phyloP scores from a whole-genome alignment of 2,797 vertebrate species.

The Lycodopsis pacificus region DNA sequence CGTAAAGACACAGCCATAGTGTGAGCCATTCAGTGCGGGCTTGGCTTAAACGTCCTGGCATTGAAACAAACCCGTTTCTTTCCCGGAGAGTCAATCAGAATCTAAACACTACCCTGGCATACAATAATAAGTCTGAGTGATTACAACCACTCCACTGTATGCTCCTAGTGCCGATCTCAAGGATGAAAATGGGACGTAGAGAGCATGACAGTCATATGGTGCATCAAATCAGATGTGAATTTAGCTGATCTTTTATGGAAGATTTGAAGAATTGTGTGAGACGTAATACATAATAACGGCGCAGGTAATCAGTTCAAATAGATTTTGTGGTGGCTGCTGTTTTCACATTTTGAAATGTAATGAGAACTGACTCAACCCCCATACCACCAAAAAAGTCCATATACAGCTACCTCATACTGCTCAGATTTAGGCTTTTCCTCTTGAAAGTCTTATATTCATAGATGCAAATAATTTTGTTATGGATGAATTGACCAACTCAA shows the following conservation, averaged over 20 bases:
- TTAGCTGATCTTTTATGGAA: constrained; percentile 37
- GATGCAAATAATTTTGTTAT: constrained; percentile 16
- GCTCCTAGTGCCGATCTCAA: constrained; percentile 48
- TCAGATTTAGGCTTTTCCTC: constrained; percentile 16
- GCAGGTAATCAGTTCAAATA: constrained; percentile 58
- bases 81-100: constrained; percentile 58
- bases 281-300: constrained; percentile 47
- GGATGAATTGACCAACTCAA: constrained; percentile 4
- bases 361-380: constrained; percentile 1
- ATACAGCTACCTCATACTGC: constrained; percentile 1
- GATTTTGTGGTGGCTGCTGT: constrained; percentile 46
- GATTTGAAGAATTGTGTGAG: constrained; percentile 41
- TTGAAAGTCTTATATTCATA: constrained; percentile 6
- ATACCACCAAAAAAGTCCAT: neutral
- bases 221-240: constrained; percentile 51
- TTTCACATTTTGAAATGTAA: constrained; percentile 51
- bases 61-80: constrained; percentile 32
- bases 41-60: constrained; percentile 36
- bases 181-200: constrained; percentile 46
- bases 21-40: neutral
- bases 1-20: constrained; percentile 30
- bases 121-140: constrained; percentile 63
- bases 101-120: constrained; percentile 60
- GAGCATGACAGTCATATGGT: constrained; percentile 55
- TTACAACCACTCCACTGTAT: constrained; percentile 58